Percentiles rank a stretch among this genome's conserved stretches.
These are phyloP conservation scores for Gonioctena quinquepunctata DNA, from an alignment of 1,140 invertebrate species.

Conservation along the genomic window DNA sequence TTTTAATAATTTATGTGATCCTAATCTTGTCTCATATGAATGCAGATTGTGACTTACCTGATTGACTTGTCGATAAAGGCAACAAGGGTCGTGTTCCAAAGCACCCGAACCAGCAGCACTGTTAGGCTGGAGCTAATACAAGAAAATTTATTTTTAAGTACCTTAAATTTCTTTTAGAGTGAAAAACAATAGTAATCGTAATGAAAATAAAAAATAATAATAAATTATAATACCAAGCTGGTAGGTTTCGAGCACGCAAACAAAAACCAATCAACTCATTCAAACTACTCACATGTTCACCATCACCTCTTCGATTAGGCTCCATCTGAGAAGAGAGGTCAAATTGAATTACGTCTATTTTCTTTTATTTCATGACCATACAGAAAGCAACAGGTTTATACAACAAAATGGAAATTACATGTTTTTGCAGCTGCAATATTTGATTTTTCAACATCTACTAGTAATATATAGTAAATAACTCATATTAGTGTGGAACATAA, in stretches of 20 bases:
- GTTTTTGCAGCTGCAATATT: too few species aligned
- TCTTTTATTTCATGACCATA: too few species aligned
- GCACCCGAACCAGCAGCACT: conserved; percentile 94
- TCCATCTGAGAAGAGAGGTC: conserved; percentile 66
- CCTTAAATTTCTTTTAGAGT: too few species aligned
- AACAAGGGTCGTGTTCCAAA: conserved; percentile 93
- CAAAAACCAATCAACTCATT: conserved; percentile 20
- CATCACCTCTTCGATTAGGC: conserved; percentile 71
- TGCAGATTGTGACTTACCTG: conserved; percentile 52
- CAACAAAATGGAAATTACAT: too few species aligned
- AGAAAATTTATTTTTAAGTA: neutral
- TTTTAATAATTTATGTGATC: too few species aligned
- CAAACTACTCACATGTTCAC: conserved; percentile 72
- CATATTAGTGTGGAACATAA: too few species aligned
- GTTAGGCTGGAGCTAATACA: conserved; percentile 78
- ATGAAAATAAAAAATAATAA: too few species aligned
- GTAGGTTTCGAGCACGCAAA: neutral
- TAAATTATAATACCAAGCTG: neutral
- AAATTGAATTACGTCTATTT: neutral
- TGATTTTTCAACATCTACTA: too few species aligned
- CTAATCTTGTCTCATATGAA: too few species aligned
- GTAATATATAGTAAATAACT: too few species aligned
- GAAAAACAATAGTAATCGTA: too few species aligned
- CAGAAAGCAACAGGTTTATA: too few species aligned
- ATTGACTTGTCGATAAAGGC: conserved; percentile 75